Evolutionary conservation across 2,797 vertebrate genomes (phyloP), one percentile per base, ranked within the genome.

Genomic region (Bovichtus variegatus): DNA sequence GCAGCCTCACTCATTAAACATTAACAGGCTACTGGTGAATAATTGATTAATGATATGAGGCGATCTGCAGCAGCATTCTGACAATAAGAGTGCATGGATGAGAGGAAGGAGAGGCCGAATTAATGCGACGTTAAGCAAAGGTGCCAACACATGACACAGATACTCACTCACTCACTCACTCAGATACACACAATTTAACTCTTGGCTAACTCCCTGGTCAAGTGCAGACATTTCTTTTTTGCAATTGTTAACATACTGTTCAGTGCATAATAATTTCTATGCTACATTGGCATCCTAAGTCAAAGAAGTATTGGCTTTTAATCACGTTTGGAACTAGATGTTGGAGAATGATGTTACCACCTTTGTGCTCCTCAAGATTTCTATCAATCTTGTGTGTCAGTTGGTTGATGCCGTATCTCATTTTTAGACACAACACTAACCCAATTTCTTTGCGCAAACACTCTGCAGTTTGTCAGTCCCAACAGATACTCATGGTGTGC

Each of bases 21-120:
- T 95, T 95, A 94, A 96, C 92, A 77, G 76, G 76, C 85, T 89
- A 70, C 80, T 92, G 75, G 90, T 96, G 93, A 96, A 95, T 96
- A 94, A 96, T 95, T 95, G 93, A 95, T 96, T 95, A 91, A 95
- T 94, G 92, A 95, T 94, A 92, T 89, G 92, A 93, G 91, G 93
- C 91, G 91, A 94, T 94, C 91, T 92, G 93, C 94, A 93, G 92
- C 92, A 92, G 83, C 91, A 92, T 93, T 94, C 91, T 92, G 88
- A 94, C 94, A 94, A 94, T 93, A 89, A 91, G 87, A 87, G 89
- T 62, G 78, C 84, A 90, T 83, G 76, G 86, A 90, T 87, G 82
- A 87, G 83, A 83, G 71, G 88, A 85, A 77, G 66, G 61, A 82
- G 66, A 86, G 73, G 60, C 71, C 49, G 2, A 71, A 90, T 86